Evolutionary conservation across 2,888 invertebrate species (phyloP).

Genomic region (Oscheius myriophilus): DNA sequence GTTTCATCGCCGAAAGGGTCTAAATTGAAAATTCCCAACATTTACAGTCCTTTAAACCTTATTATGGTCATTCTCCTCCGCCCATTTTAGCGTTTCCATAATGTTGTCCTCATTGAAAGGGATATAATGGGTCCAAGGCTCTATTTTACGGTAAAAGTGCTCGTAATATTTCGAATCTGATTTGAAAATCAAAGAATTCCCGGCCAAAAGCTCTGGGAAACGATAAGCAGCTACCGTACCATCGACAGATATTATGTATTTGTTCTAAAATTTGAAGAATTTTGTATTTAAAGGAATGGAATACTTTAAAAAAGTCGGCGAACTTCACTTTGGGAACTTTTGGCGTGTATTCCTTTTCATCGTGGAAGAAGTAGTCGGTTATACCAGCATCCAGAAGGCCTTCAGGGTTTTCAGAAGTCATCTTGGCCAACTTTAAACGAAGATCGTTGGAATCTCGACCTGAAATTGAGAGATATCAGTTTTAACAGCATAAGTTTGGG

Average conservation of each 20-base stretch:
- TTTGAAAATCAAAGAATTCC: slow-evolving; percentile 88
- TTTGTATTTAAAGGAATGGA: not conserved
- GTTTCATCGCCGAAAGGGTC: slow-evolving; percentile 20
- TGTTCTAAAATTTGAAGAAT: slow-evolving; percentile 78
- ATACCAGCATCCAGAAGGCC: slow-evolving; percentile 85
- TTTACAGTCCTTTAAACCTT: slow-evolving; percentile 21
- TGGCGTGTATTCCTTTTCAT: slow-evolving; percentile 62
- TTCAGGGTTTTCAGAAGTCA: not conserved
- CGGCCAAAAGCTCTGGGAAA: slow-evolving; percentile 88
- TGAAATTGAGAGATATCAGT: not conserved
- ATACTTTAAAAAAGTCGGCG: slow-evolving; percentile 90
- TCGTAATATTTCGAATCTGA: slow-evolving; percentile 93
- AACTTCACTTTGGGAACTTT: slow-evolving; percentile 85
- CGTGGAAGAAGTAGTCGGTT: slow-evolving; percentile 94
- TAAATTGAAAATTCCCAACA: not conserved
- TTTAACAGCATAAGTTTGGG: too few species aligned
- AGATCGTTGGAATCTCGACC: slow-evolving; percentile 29
- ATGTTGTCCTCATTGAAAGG: slow-evolving; percentile 81
- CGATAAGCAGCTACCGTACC: slow-evolving; percentile 96
- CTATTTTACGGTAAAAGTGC: slow-evolving; percentile 85
- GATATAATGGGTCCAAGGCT: slow-evolving; percentile 84
- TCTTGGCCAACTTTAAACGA: slow-evolving; percentile 10
- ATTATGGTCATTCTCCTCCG: slow-evolving; percentile 21
- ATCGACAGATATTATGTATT: slow-evolving; percentile 92
- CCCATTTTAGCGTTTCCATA: slow-evolving; percentile 76